Base-by-base conservation (phyloP, 2,888 invertebrate genomes). In the Celastrina argiolus region DNA sequence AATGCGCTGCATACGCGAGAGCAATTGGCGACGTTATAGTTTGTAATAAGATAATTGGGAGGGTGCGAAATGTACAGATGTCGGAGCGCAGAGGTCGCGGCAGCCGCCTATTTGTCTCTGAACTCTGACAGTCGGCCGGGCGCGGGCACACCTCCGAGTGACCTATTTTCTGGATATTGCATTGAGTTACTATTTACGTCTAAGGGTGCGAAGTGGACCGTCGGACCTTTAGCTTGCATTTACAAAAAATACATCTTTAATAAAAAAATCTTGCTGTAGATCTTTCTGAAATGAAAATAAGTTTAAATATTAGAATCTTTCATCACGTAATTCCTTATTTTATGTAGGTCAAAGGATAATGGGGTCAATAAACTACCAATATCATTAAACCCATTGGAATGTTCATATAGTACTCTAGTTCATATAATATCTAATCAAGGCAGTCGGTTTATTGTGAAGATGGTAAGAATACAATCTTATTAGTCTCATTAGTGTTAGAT, bases 151-250 rank as follows among this genome's bases (percentile, higher is more conserved):
- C 90, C 90, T 89, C 88, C 83, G 83, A 83, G 81, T 91, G 91
- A 91, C 91, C 91, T 90, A 91, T 90, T 87, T 91, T 88, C 91
- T 87, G 87, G 83, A 81, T 90, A 88, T 81, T 91, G 89, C 89
- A 89, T 90, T 80, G 81, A 84, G 81, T 82, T 87, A 84, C 83
- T 89, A 89, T 88, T 87, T 87, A 85, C 85, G 84, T 85, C 81
- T 81, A 78, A 76, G 85, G 85, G 81, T 84, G 82, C 79, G 81
- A 87, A 84, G 75, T 86, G 81, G 88, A 85, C 80, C 82, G 81
- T 78, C 81, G 83, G 81, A 81, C 76, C 79, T 83, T 83, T 81
- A 82, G 78, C 76, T 72, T 72, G 69, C 74, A 75, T 83, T 26
- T 61, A 22, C 61, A 18, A 36, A 39, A 51, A 51, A 12, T 51